Percentiles rank a stretch among this genome's conserved stretches.
Evolutionary conservation across 2,888 invertebrate genomes (phyloP).

Genomic region (Panorpa germanica): DNA sequence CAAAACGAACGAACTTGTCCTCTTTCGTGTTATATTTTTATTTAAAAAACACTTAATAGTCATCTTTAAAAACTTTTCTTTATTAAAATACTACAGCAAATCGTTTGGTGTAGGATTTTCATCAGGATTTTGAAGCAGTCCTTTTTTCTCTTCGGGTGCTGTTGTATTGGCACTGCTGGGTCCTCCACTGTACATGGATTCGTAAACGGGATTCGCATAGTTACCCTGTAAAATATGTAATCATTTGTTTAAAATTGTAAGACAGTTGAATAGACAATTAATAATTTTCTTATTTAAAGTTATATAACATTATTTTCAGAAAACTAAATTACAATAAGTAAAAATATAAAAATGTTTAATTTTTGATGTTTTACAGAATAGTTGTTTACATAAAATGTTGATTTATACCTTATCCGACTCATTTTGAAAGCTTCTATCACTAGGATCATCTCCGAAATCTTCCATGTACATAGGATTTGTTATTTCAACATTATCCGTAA

Average conservation of each 20-base stretch:
- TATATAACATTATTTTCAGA: constrained; percentile 5
- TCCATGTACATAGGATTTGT: constrained; percentile 74
- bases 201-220: constrained; percentile 76
- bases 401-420: constrained; percentile 37
- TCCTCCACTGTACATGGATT: constrained; percentile 48
- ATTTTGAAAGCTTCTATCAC: constrained; percentile 30
- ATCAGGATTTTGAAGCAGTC: constrained; percentile 29
- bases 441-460: constrained; percentile 46
- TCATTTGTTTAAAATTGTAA: constrained; percentile 4
- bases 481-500: constrained; percentile 71
- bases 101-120: constrained; percentile 23
- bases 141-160: constrained; percentile 31
- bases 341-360: constrained; percentile 4
- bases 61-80: too few relatives aligned
- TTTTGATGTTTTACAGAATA: constrained; percentile 8
- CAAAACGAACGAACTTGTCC: too few relatives aligned
- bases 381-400: constrained; percentile 9
- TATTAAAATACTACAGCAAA: too few relatives aligned
- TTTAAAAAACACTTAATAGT: too few relatives aligned
- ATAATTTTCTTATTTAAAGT: constrained; percentile 4
- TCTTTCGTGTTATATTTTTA: too few relatives aligned
- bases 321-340: constrained; percentile 8
- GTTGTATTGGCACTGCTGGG: too few relatives aligned
- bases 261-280: constrained; percentile 1
- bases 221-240: constrained; percentile 32